Evolutionary conservation across 2,797 vertebrate species (phyloP).

Genomic region (Gallinago stenura): DNA sequence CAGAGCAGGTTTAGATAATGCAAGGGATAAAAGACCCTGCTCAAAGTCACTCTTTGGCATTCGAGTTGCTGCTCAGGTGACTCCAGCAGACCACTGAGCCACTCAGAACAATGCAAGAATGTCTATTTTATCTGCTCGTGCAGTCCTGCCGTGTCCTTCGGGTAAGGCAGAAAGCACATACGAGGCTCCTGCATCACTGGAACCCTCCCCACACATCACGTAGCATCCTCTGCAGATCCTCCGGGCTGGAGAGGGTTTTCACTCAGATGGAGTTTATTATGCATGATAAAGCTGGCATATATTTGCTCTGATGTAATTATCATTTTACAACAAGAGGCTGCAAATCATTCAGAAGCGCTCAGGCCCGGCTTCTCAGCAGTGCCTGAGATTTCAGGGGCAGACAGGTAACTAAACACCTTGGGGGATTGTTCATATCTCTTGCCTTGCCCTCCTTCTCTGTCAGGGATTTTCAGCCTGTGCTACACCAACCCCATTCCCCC

Average conservation of each 20-base stretch:
- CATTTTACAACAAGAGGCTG: neutral
- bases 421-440: neutral
- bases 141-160: neutral
- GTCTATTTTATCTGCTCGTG: accelerated
- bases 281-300: neutral
- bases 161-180: neutral
- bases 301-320: constrained; percentile 22
- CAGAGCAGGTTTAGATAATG: neutral
- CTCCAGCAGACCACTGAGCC: neutral
- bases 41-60: neutral
- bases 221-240: constrained; percentile 28
- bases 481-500: neutral
- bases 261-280: neutral
- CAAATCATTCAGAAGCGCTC: neutral
- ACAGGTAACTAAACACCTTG: constrained; percentile 1
- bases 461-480: constrained; percentile 30
- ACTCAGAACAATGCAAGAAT: neutral
- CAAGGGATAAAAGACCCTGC: neutral
- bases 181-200: neutral
- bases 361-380: neutral
- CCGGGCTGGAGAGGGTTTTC: neutral
- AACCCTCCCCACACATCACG: neutral
- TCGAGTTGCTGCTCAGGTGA: neutral
- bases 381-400: neutral
- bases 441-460: neutral